phyloP scores from a whole-genome alignment of 1,140 invertebrate species.

The Orius insidiosus region DNA sequence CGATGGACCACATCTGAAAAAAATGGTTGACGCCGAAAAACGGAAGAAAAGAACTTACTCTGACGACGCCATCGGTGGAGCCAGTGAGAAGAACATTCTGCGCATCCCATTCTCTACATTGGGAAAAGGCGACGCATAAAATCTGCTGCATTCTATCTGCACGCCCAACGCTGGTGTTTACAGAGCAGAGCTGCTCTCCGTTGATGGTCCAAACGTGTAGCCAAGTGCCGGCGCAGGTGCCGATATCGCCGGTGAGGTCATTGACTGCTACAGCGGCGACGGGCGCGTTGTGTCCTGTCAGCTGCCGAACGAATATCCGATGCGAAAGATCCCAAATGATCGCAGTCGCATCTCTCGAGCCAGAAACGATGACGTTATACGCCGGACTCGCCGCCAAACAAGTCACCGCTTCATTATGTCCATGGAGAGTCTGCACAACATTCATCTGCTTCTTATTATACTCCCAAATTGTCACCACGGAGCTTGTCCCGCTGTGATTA shows the following conservation, averaged over 20 bases:
- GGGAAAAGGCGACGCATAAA: constrained; percentile 74
- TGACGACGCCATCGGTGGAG: constrained; percentile 84
- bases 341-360: constrained; percentile 81
- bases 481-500: constrained; percentile 93
- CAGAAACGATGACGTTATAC: constrained; percentile 86
- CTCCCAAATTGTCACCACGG: constrained; percentile 88
- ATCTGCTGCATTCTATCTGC: constrained; percentile 74
- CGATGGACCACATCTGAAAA: constrained; percentile 84
- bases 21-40: too few species aligned
- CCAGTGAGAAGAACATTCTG: constrained; percentile 96
- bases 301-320: constrained; percentile 80
- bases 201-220: constrained; percentile 95
- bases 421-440: constrained; percentile 76
- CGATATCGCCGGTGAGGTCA: constrained; percentile 93
- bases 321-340: constrained; percentile 94
- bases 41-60: too few species aligned
- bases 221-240: constrained; percentile 91
- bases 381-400: constrained; percentile 77
- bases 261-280: constrained; percentile 95
- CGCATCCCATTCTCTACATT: constrained; percentile 93
- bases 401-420: constrained; percentile 88
- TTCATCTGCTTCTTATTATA: constrained; percentile 56
- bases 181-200: constrained; percentile 73
- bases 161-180: constrained; percentile 73
- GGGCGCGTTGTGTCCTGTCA: constrained; percentile 57